A percentile compares a stretch with the other conserved stretches of the same genome.
Conservation (phyloP, 2,888 invertebrate genomes). For the Calameuta pallipes region DNA sequence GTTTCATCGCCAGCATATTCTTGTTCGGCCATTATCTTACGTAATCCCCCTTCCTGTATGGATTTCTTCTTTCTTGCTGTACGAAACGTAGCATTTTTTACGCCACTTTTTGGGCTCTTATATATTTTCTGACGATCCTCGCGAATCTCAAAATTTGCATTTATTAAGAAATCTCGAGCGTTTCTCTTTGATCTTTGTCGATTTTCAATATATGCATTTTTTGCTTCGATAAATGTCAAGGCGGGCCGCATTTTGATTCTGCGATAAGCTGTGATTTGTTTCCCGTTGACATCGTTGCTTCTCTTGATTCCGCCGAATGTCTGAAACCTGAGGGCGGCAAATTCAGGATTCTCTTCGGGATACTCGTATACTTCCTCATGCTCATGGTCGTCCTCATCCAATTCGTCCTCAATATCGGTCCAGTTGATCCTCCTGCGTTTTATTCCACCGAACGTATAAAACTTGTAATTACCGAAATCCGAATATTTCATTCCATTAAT, state of each 20-base stretch:
- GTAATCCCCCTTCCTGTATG: not conserved
- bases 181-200: not conserved
- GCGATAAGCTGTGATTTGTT: constrained; percentile 12
- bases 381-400: constrained; percentile 62
- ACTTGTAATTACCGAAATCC: constrained; percentile 39
- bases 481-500: constrained; percentile 42
- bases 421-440: constrained; percentile 25
- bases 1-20: constrained; percentile 15
- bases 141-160: not conserved
- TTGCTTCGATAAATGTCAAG: not conserved
- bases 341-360: constrained; percentile 25
- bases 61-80: constrained; percentile 3
- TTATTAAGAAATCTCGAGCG: not conserved
- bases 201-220: not conserved
- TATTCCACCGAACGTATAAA: constrained; percentile 54
- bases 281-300: constrained; percentile 12
- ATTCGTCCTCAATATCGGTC: constrained; percentile 63
- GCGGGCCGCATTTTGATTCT: constrained; percentile 15
- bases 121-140: not conserved
- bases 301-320: constrained; percentile 54
- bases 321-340: constrained; percentile 43
- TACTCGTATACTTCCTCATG: constrained; percentile 28
- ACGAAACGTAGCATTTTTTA: not conserved
- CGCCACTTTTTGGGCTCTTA: constrained; percentile 1
- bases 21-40: constrained; percentile 4